These are phyloP conservation scores for Artibeus jamaicensis DNA, from an alignment of 2,797 vertebrate genomes.

Conservation along the genomic window DNA sequence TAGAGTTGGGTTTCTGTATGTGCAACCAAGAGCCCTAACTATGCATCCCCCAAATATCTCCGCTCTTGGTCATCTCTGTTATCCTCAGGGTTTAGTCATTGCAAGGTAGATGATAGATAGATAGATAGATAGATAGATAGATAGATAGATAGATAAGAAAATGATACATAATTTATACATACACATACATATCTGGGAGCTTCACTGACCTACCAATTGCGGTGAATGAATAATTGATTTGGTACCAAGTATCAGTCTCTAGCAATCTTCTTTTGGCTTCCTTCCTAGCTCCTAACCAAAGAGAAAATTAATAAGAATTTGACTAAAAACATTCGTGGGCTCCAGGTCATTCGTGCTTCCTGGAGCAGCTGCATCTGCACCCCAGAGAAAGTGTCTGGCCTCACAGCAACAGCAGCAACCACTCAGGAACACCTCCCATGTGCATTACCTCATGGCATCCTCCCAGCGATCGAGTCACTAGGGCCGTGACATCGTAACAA, in stretches of 20 bases:
- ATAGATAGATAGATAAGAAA: background rate
- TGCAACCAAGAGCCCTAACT: background rate
- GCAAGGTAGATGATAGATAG: background rate
- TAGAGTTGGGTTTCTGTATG: background rate
- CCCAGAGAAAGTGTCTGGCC: background rate
- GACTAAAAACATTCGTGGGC: background rate
- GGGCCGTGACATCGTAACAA: accelerated
- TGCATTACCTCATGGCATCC: accelerated
- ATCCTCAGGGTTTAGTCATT: background rate
- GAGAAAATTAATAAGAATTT: background rate
- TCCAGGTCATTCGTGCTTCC: background rate
- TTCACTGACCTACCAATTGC: background rate
- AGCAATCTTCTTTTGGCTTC: background rate
- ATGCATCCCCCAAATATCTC: background rate
- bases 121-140: background rate
- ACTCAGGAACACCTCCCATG: accelerated
- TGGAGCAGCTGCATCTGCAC: background rate
- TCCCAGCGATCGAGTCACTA: background rate
- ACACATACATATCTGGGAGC: background rate
- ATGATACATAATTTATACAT: no score
- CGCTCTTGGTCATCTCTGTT: background rate
- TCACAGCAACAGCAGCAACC: no score
- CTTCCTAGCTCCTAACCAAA: background rate
- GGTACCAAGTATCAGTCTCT: background rate
- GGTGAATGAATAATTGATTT: background rate